Conservation (phyloP, 2,888 invertebrate species). For the Caenorhabditis zanzibari region DNA sequence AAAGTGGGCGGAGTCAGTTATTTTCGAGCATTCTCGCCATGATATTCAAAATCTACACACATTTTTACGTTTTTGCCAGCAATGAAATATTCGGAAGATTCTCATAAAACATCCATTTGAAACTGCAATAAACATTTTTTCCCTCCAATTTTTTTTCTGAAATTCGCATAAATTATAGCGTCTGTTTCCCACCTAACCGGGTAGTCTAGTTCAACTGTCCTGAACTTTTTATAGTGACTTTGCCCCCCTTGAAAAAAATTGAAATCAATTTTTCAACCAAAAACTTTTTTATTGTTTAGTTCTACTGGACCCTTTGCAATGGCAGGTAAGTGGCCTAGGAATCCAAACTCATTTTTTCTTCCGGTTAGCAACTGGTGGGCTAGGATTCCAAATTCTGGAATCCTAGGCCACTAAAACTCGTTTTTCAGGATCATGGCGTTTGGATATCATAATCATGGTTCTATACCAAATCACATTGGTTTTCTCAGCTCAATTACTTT, state of each 20-base stretch:
- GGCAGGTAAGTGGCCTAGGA: constrained; percentile 10
- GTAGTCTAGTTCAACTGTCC: constrained; percentile 38
- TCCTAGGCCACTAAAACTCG: background rate
- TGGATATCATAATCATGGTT: constrained; percentile 56
- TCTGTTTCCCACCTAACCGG: constrained; percentile 8
- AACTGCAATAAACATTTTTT: background rate
- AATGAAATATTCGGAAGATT: too few species aligned
- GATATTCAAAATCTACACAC: too few species aligned
- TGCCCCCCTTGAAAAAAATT: constrained; percentile 1
- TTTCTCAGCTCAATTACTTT: constrained; percentile 60
- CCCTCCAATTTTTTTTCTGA: background rate
- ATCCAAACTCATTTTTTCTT: background rate
- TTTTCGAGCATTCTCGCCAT: too few species aligned
- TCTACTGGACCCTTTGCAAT: constrained; percentile 13
- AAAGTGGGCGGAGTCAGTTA: too few species aligned
- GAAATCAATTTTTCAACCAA: background rate
- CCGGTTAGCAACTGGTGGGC: too few species aligned
- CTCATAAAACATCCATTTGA: too few species aligned
- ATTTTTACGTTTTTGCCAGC: too few species aligned
- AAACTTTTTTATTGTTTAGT: constrained; percentile 1
- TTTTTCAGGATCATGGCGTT: constrained; percentile 60
- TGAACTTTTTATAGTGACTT: constrained; percentile 10
- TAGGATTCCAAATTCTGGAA: background rate
- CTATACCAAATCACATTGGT: constrained; percentile 60
- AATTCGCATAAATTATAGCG: constrained; percentile 17